Conservation (phyloP, 2,113 vertebrate genomes). For the Panthera tigris region DNA sequence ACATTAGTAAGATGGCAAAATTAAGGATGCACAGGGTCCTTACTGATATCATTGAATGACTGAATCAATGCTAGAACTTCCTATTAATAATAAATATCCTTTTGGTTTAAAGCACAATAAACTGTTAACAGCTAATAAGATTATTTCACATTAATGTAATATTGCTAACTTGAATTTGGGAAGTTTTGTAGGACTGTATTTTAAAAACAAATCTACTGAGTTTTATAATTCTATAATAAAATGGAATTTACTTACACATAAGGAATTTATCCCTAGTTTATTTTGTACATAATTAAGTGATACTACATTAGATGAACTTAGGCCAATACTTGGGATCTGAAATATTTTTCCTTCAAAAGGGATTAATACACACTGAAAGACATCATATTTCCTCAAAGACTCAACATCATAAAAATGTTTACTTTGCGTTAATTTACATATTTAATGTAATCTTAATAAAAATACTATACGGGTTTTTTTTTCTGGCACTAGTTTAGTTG, state of each 20-base stretch:
- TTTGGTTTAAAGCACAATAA: background rate
- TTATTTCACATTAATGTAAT: constrained; percentile 3
- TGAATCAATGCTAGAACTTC: background rate
- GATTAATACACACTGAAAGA: background rate
- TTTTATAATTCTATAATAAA: constrained; percentile 26
- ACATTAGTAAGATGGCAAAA: background rate
- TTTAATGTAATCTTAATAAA: constrained; percentile 43
- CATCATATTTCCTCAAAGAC: background rate
- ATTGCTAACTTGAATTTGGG: background rate
- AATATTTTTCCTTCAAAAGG: constrained; percentile 37
- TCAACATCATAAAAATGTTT: background rate
- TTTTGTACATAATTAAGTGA: background rate
- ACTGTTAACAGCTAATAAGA: background rate
- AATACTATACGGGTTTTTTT: background rate
- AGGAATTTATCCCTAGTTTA: background rate
- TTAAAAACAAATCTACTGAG: constrained; percentile 9
- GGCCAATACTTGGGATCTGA: background rate
- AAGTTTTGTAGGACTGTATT: background rate
- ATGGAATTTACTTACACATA: background rate
- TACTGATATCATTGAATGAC: background rate
- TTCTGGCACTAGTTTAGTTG: background rate
- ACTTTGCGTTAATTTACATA: constrained; percentile 18
- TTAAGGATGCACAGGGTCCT: background rate
- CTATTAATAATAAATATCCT: background rate
- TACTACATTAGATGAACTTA: background rate